Evolutionary conservation across 2,888 invertebrate species (phyloP).

Genomic region (Zeuzera pyrina): DNA sequence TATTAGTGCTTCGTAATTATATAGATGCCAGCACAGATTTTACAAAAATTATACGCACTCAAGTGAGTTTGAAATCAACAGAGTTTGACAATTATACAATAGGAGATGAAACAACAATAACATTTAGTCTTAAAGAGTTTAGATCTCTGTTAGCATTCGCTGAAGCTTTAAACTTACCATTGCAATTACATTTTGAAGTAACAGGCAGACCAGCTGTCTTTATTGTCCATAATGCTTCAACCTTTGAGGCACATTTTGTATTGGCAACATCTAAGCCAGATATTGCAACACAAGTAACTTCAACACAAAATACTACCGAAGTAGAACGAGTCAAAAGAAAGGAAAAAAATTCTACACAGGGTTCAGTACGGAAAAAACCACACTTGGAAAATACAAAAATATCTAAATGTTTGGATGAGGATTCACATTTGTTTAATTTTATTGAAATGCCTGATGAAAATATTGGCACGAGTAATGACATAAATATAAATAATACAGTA

Average conservation of each 20-base stretch:
- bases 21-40: constrained; percentile 77
- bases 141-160: constrained; percentile 85
- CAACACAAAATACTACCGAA: constrained; percentile 51
- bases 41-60: constrained; percentile 82
- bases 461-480: constrained; percentile 12
- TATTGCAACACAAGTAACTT: constrained; percentile 41
- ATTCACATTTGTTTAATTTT: constrained; percentile 63
- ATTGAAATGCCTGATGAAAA: constrained; percentile 52
- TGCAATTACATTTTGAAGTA: constrained; percentile 82
- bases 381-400: constrained; percentile 37
- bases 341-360: constrained; percentile 23
- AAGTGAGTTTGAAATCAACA: constrained; percentile 78
- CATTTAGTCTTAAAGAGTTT: constrained; percentile 90
- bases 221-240: constrained; percentile 78
- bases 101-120: constrained; percentile 78
- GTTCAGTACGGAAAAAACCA: constrained; percentile 44
- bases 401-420: constrained; percentile 57
- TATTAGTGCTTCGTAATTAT: constrained; percentile 83
- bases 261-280: constrained; percentile 83
- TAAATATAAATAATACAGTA: constrained; percentile 16
- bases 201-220: constrained; percentile 86
- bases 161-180: constrained; percentile 79
- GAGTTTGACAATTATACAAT: constrained; percentile 83
- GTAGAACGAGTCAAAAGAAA: constrained; percentile 38
- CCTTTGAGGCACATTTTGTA: constrained; percentile 86